Conservation (phyloP, 2,113 vertebrate genomes). For the Elgaria multicarinata region DNA sequence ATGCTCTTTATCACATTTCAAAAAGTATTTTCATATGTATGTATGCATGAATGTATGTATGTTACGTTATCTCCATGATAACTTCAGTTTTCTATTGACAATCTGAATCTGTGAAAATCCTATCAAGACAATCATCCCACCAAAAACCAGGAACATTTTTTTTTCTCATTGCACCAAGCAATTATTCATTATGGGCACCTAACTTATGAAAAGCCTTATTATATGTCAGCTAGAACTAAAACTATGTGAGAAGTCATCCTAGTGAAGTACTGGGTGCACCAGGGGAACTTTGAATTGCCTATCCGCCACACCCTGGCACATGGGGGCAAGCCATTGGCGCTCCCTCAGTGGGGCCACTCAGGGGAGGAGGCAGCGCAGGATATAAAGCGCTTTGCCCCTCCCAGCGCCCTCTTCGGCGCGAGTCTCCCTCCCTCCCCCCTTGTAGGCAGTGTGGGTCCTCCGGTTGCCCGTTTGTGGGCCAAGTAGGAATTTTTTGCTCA, state of each 20-base stretch:
- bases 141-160: neutral
- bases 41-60: neutral
- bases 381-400: too few species aligned
- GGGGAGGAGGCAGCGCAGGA: too few species aligned
- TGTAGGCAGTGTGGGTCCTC: too few species aligned
- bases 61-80: neutral
- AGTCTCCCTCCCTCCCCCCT: too few species aligned
- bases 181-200: neutral
- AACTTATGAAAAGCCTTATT: neutral
- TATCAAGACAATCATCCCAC: neutral
- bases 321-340: too few species aligned
- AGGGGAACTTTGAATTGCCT: too few species aligned
- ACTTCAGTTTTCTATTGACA: neutral
- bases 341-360: too few species aligned
- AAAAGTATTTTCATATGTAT: neutral
- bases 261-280: neutral
- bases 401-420: too few species aligned
- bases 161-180: neutral
- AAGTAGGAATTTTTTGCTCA: too few species aligned
- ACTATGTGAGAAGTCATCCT: neutral
- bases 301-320: too few species aligned
- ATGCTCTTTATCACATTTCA: neutral
- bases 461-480: too few species aligned
- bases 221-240: neutral
- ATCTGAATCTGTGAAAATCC: neutral